These are phyloP conservation scores for Harpagifer antarcticus DNA, from an alignment of 2,797 vertebrate species.

Conservation along the genomic window DNA sequence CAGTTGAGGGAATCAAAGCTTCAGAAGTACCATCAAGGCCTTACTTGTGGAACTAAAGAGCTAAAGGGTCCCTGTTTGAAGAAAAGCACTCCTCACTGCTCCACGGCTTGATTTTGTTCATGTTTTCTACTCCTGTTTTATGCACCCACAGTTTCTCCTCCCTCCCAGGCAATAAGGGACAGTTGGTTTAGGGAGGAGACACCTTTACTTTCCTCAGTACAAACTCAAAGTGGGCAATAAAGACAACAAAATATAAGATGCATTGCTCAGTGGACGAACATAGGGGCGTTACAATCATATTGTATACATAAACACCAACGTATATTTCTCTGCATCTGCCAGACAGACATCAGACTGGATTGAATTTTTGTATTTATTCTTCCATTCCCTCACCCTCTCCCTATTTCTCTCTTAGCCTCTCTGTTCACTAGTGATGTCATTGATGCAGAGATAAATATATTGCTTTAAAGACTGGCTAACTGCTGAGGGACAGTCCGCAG, in stretches of 20 bases:
- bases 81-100: constrained; percentile 25
- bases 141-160: constrained; percentile 14
- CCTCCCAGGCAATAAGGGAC: constrained; percentile 15
- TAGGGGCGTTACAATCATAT: constrained; percentile 1
- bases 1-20: constrained; percentile 15
- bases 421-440: constrained; percentile 68
- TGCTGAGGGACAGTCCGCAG: constrained; percentile 77
- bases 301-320: constrained; percentile 6
- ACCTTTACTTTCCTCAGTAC: constrained; percentile 13
- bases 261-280: not conserved
- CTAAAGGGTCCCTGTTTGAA: constrained; percentile 68
- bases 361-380: constrained; percentile 43
- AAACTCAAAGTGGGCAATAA: constrained; percentile 3
- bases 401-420: constrained; percentile 38
- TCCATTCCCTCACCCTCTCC: constrained; percentile 23
- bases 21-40: constrained; percentile 41
- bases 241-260: not conserved
- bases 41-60: constrained; percentile 50
- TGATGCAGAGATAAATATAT: constrained; percentile 81
- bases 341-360: constrained; percentile 46
- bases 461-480: constrained; percentile 73
- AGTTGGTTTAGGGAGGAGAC: constrained; percentile 31
- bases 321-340: constrained; percentile 5
- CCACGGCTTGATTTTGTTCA: constrained; percentile 25
- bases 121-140: constrained; percentile 34